Evolutionary conservation across 2,888 invertebrate species (phyloP), one percentile per base, ranked within the genome.

Genomic region (Bombylius major): DNA sequence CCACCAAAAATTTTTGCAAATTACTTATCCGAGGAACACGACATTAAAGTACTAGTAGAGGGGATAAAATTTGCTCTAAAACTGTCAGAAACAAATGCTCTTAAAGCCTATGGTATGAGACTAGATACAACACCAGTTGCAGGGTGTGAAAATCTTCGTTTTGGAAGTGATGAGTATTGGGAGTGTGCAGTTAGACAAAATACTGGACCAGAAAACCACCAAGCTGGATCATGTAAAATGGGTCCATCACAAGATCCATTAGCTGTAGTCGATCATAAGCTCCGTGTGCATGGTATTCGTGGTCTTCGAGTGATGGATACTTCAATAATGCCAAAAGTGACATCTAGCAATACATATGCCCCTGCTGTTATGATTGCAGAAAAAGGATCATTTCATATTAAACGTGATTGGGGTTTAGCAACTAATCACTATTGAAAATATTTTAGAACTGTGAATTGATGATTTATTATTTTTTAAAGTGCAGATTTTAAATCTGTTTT

Each of bases 1-100:
- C 82, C 87, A 62, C 96, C 96, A 0, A 78, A 86, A 64, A 92
- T 97, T 56, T 86, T 85, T 66, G 90, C 90, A 39, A 90, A 89
- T 75, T 89, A 79, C 67, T 76, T 78, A 52, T 69, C 68, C 45
- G 72, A 72, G 13, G 70, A 72, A 32, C 66, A 87, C 58, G 96
- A 96, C 69, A 80, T 89, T 0, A 86, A 84, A 58, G 82, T 82
- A 0, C 75, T 92, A 39, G 79, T 91, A 9, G 91, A 91, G 67
- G 92, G 91, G 52, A 87, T 91, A 63, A 89, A 88, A 68, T 84
- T 91, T 66, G 82, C 84, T 8, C 78, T 90, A 53, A 77, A 78
- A 55, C 70, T 91, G 5, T 78, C 88, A 0, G 81, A 89, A 67
- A 88, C 87, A 0, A 79, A 82, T 59, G 78, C 84, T 44, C 67